A percentile compares a stretch with the other conserved stretches of the same genome.
Evolutionary conservation across 2,888 invertebrate genomes (phyloP).

Genomic region (Arctia plantaginis): DNA sequence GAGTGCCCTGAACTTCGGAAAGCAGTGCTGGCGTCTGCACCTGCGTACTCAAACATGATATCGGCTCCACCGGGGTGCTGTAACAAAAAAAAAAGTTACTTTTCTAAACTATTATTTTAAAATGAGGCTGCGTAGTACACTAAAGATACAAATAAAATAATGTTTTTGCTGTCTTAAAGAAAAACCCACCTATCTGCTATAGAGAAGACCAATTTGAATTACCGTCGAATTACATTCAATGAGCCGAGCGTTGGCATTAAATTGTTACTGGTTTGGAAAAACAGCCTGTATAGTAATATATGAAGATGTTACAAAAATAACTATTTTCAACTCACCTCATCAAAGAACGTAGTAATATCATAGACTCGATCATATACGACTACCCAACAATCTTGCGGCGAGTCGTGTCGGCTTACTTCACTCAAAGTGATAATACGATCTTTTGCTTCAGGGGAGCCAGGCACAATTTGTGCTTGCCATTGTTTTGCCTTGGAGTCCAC

Average conservation of each 20-base stretch:
- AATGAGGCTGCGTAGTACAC: not conserved
- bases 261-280: not conserved
- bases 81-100: slow-evolving; percentile 54
- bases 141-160: no score
- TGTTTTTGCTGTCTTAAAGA: no score
- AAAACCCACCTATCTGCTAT: no score
- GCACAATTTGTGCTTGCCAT: slow-evolving; percentile 65
- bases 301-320: not conserved
- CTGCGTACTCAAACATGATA: slow-evolving; percentile 93
- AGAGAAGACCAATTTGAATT: no score
- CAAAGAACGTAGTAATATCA: slow-evolving; percentile 91
- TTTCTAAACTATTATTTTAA: not conserved
- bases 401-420: slow-evolving; percentile 92
- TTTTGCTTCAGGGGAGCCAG: slow-evolving; percentile 72
- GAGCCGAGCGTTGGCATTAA: not conserved
- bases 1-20: slow-evolving; percentile 94
- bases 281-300: not conserved
- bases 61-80: slow-evolving; percentile 95
- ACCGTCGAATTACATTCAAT: no score
- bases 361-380: slow-evolving; percentile 95
- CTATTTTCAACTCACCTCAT: slow-evolving; percentile 84
- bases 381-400: slow-evolving; percentile 92
- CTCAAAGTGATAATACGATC: slow-evolving; percentile 88
- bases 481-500: slow-evolving; percentile 62
- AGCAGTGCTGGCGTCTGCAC: slow-evolving; percentile 93